Base-by-base conservation (phyloP, 2,888 invertebrate species). In the Tigriopus californicus region DNA sequence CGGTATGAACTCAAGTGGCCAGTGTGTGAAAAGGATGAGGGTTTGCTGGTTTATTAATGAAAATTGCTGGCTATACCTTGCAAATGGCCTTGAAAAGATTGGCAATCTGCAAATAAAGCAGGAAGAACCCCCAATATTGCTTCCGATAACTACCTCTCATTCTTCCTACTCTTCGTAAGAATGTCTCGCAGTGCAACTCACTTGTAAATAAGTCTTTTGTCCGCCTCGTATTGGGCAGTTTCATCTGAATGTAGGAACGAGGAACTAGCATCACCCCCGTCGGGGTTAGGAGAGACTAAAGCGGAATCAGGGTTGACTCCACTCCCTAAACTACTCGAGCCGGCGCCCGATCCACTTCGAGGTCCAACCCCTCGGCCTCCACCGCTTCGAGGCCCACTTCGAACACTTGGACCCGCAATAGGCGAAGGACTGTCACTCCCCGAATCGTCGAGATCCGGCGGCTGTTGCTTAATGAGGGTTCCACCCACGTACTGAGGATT, bases 151-250 rank as follows among this genome's bases (percentile, higher is more conserved):
- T n/a, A n/a, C n/a, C n/a, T n/a, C n/a, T n/a, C n/a, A n/a, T n/a
- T n/a, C n/a, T n/a, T n/a, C n/a, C n/a, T n/a, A n/a, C n/a, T n/a
- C n/a, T n/a, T n/a, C n/a, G n/a, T n/a, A n/a, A n/a, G n/a, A n/a
- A n/a, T n/a, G n/a, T n/a, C n/a, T n/a, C n/a, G n/a, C n/a, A n/a
- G n/a, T n/a, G n/a, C n/a, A n/a, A 41, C 59, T 52, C 52, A 59
- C 59, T 59, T 59, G 52, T 59, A 59, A 18, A 59, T 59, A 41
- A 22, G 13, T 25, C 59, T 15, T 59, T 59, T 59, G 42, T 59
- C 59, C 10, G 59, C 59, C 59, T 59, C 59, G 42, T 52, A 59
- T 33, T 52, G 59, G n/a, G 59, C 59, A 44, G 56, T 56, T 56
- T 56, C 56, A 46, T 56, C 56, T 15, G 56, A 24, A 46, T 22